Conservation (phyloP, 2,797 vertebrate species). For the Tadarida brasiliensis region DNA sequence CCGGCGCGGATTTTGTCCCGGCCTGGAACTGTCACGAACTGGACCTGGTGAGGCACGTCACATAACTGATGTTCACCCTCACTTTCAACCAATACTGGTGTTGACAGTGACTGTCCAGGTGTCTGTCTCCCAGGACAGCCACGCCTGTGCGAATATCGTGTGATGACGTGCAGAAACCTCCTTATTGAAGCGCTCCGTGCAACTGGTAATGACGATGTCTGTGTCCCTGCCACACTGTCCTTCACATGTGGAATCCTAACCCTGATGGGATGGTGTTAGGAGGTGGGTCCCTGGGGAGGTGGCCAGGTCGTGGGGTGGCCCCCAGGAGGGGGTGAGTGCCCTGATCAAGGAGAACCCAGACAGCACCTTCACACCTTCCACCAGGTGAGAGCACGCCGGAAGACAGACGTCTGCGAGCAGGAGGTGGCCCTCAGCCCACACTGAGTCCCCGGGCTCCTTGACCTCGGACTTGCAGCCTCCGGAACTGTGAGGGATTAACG, state of each 20-base stretch:
- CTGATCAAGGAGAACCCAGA: neutral
- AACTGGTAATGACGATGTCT: too few species aligned
- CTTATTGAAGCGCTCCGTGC: too few species aligned
- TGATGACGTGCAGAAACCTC: too few species aligned
- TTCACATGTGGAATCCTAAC: neutral
- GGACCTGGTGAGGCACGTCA: rapidly evolving
- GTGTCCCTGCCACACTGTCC: neutral
- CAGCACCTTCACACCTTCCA: neutral
- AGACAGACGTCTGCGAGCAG: neutral
- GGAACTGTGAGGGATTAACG: too few species aligned
- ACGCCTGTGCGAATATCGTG: too few species aligned
- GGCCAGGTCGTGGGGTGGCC: neutral
- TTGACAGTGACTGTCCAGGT: rapidly evolving
- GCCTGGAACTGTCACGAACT: neutral
- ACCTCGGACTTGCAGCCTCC: neutral
- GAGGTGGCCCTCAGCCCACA: rapidly evolving
- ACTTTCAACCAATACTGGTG: too few species aligned
- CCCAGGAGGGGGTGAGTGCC: neutral
- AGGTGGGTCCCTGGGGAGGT: too few species aligned
- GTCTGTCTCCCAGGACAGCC: rapidly evolving
- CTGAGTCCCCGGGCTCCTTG: rapidly evolving
- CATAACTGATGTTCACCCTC: too few species aligned
- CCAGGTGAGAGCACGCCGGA: rapidly evolving
- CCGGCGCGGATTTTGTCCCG: too few species aligned
- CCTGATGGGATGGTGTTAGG: neutral